Conservation (phyloP, 2,797 vertebrate genomes). For the Morus bassanus region DNA sequence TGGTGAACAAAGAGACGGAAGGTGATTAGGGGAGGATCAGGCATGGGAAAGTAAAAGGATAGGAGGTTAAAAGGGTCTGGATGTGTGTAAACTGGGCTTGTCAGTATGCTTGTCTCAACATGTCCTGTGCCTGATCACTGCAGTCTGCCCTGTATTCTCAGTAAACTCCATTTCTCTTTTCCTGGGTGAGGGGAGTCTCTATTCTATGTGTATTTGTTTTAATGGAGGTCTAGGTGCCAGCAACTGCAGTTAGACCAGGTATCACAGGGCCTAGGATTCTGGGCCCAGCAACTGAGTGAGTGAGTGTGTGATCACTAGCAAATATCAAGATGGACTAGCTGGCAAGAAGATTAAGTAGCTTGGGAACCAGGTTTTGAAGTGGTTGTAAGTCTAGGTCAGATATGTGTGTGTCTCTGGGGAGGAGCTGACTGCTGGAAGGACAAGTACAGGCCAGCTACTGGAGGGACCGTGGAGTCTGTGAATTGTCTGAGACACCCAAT, state of each 20-base stretch:
- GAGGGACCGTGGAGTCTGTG: background rate
- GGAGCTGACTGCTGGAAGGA: background rate
- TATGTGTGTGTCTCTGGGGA: background rate
- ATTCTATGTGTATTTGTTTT: background rate
- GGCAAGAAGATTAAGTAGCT: background rate
- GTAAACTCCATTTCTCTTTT: background rate
- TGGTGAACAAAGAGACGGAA: background rate
- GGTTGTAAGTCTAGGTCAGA: background rate
- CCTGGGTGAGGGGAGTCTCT: background rate
- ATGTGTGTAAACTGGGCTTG: background rate
- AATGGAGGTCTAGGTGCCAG: background rate
- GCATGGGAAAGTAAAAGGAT: background rate
- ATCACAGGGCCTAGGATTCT: background rate
- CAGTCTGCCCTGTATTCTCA: background rate
- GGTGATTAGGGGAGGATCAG: background rate
- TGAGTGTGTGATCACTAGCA: background rate
- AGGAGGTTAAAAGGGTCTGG: background rate
- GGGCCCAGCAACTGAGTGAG: background rate
- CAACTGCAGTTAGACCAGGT: background rate
- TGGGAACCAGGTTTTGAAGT: background rate
- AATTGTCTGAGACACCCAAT: background rate
- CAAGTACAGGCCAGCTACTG: background rate
- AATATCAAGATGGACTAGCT: background rate
- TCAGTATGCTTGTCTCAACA: rapidly evolving
- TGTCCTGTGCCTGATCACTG: background rate